Evolutionary conservation across 2,888 invertebrate species (phyloP).

Genomic region (Trachelus iudaicus): DNA sequence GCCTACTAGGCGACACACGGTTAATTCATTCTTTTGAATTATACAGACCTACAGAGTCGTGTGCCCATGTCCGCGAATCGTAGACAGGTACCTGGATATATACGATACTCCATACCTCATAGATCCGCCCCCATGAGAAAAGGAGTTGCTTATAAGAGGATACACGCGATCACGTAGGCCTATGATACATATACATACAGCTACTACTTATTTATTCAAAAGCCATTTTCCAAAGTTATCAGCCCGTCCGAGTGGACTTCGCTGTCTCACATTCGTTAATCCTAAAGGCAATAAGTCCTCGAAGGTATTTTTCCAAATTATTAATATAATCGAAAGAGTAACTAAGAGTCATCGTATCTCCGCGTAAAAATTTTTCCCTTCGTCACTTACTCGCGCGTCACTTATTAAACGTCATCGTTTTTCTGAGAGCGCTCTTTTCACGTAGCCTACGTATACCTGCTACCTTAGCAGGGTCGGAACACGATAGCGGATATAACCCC

Average conservation of each 20-base stretch:
- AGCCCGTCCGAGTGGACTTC: too few relatives aligned
- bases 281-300: background rate
- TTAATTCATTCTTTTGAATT: too few relatives aligned
- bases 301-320: background rate
- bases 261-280: too few relatives aligned
- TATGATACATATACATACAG: background rate
- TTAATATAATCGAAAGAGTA: background rate
- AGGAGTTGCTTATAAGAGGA: too few relatives aligned
- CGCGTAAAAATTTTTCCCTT: background rate
- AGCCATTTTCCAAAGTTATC: constrained; percentile 37
- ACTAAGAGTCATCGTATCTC: background rate
- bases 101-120: too few relatives aligned
- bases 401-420: background rate
- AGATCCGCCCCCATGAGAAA: too few relatives aligned
- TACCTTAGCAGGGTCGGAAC: constrained; percentile 24
- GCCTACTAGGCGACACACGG: too few relatives aligned
- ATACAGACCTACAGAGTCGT: too few relatives aligned
- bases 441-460: constrained; percentile 8
- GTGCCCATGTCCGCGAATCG: too few relatives aligned
- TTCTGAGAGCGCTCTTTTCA: background rate
- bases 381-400: background rate
- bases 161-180: constrained; percentile 35
- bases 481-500: constrained; percentile 32
- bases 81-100: too few relatives aligned
- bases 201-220: constrained; percentile 39